Conservation (phyloP, 2,888 invertebrate species). For the Tachina grossa region DNA sequence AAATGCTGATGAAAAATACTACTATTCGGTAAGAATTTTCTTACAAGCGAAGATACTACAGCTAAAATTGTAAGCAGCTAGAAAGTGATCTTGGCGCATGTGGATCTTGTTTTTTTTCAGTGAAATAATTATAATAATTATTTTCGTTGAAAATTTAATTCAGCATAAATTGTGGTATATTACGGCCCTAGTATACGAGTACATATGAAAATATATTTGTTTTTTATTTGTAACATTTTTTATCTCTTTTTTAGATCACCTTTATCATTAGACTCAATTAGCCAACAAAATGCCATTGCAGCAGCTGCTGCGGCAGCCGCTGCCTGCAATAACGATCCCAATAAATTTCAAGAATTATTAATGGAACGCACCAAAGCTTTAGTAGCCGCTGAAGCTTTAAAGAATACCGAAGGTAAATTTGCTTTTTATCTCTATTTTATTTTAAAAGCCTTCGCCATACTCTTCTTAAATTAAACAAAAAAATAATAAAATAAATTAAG, state of each 20-base stretch:
- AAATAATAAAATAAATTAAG: background rate
- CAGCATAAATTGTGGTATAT: background rate
- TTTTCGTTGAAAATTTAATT: no score
- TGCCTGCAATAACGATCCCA: conserved; percentile 84
- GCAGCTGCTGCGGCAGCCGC: conserved; percentile 88
- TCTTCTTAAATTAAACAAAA: conserved; percentile 29
- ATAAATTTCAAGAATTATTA: conserved; percentile 89
- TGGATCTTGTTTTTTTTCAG: no score
- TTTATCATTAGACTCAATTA: conserved; percentile 86
- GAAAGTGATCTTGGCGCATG: no score
- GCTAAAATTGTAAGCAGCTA: no score
- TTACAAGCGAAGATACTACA: no score
- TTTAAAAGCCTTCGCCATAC: conserved; percentile 31
- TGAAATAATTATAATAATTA: no score
- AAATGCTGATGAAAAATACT: no score
- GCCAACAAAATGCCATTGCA: conserved; percentile 83
- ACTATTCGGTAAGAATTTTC: no score
- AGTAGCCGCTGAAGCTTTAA: conserved; percentile 84
- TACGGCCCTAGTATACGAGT: background rate
- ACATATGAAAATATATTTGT: background rate
- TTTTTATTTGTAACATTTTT: background rate
- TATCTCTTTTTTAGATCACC: conserved; percentile 75
- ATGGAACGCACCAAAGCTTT: conserved; percentile 90
- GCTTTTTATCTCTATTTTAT: background rate
- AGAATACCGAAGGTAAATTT: conserved; percentile 77